phyloP scores from a whole-genome alignment of 2,113 vertebrate species.

The Labrus mixtus region DNA sequence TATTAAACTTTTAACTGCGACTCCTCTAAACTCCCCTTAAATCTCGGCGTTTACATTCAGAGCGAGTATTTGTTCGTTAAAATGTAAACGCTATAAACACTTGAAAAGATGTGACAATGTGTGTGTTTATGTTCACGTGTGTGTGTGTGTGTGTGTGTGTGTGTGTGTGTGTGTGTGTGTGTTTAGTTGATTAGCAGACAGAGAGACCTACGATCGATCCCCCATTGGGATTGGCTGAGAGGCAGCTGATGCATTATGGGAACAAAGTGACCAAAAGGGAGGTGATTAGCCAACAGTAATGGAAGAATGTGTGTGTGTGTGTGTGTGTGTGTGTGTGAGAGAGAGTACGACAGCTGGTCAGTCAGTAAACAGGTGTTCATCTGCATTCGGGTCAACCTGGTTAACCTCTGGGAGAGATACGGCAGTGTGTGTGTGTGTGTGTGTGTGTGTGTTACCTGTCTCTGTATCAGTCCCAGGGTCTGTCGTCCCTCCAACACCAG shows the following conservation, averaged over 20 bases:
- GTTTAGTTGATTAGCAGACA: background rate
- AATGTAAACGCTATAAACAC: background rate
- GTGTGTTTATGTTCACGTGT: background rate
- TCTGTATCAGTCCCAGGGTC: constrained; percentile 88
- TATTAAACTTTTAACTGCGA: too few species aligned
- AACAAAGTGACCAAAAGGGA: constrained; percentile 69
- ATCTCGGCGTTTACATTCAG: background rate
- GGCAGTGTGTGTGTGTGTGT: constrained; percentile 3
- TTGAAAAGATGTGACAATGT: too few species aligned
- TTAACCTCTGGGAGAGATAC: constrained; percentile 16
- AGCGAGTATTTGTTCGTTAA: background rate
- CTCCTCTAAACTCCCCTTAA: too few species aligned
- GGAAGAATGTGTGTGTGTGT: constrained; percentile 25
- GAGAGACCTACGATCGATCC: background rate
- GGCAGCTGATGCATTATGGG: constrained; percentile 63
- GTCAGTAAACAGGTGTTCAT: constrained; percentile 67
- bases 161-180: constrained; percentile 1
- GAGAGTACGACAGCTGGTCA: constrained; percentile 51
- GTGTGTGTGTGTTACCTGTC: constrained; percentile 87
- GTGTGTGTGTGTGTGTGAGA: too few species aligned
- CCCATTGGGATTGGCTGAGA: constrained; percentile 40
- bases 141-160: background rate
- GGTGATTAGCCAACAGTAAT: constrained; percentile 64
- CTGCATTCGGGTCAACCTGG: constrained; percentile 59
- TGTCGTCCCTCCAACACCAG: constrained; percentile 87